Base-by-base conservation (phyloP, 2,797 vertebrate genomes). In the Discoglossus pictus region DNA sequence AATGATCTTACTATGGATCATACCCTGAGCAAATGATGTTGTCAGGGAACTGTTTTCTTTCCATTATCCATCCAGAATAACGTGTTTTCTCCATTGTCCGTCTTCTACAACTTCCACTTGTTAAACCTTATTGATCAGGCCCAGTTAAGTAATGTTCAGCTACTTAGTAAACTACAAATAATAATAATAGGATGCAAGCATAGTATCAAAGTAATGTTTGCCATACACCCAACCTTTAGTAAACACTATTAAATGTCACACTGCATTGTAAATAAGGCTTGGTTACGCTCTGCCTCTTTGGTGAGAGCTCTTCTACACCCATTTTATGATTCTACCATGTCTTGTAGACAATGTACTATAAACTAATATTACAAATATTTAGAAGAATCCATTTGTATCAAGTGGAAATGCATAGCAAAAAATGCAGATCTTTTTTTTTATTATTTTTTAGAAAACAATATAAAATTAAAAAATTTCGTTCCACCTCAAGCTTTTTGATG, bases 1-100 rank as follows among this genome's bases (percentile, higher is more conserved):
- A 21, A 40, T 60, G 11, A 2, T 13, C 11, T 6, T 24, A 12
- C 23, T 3, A 62, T 60, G 12, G 4, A 25, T 27, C 42, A 51
- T 69, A 74, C 59, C 6, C 56, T 67, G 65, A 56, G 21, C 58
- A 70, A 62, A 56, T 53, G 48, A 62, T 55, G 24, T 27, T 62
- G 17, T 35, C 61, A 15, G 31, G 8, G 47, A 46, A 24, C 66
- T 38, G 4, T 39, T 75, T 77, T 67, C 20, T 77, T 73, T 58
- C 38, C 69, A 0, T 56, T 27, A 13, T 1, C 6, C 18, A 61
- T 27, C 18, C 74, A 38, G 10, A 23, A 35, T 54, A 25, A 56
- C 51, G 48, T 55, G 15, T 40, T 17, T 35, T 23, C 44, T 20
- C 24, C 21, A 59, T 74, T 38, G 31, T 48, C 58, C 42, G 51